These are phyloP conservation scores for Ciona savignyi DNA, from an alignment of 23 tunicate species.

Conservation along the genomic window DNA sequence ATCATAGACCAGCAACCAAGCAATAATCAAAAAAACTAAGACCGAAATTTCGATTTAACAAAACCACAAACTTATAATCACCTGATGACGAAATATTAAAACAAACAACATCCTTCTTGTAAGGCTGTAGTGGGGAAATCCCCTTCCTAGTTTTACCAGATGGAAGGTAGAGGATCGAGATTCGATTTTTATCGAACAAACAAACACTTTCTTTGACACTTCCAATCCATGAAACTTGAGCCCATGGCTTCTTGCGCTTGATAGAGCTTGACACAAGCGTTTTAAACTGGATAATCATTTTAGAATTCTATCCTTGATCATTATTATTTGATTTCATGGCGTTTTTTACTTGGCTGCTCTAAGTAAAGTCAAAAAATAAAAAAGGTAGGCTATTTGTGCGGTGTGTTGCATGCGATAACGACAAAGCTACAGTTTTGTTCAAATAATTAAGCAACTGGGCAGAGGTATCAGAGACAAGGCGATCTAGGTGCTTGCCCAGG, in stretches of 20 bases:
- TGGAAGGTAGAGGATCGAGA: constrained; percentile 62
- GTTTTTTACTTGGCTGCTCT: background rate
- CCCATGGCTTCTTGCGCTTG: constrained; percentile 76
- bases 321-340: too few species aligned
- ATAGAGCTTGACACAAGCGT: constrained; percentile 44
- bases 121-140: constrained; percentile 39
- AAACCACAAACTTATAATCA: too few species aligned
- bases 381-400: background rate
- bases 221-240: constrained; percentile 74
- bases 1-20: too few species aligned
- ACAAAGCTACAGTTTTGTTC: too few species aligned
- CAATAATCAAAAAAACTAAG: too few species aligned
- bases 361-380: background rate
- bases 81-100: constrained; percentile 55
- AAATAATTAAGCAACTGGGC: too few species aligned
- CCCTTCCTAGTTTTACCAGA: constrained; percentile 66
- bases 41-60: too few species aligned
- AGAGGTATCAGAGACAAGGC: too few species aligned
- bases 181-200: constrained; percentile 36
- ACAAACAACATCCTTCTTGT: constrained; percentile 41
- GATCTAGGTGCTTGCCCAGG: too few species aligned
- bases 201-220: constrained; percentile 65
- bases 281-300: constrained; percentile 1
- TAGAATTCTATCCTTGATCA: too few species aligned
- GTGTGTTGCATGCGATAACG: too few species aligned